These are phyloP conservation scores for Chelmon rostratus DNA, from an alignment of 2,797 vertebrate species.

Conservation along the genomic window DNA sequence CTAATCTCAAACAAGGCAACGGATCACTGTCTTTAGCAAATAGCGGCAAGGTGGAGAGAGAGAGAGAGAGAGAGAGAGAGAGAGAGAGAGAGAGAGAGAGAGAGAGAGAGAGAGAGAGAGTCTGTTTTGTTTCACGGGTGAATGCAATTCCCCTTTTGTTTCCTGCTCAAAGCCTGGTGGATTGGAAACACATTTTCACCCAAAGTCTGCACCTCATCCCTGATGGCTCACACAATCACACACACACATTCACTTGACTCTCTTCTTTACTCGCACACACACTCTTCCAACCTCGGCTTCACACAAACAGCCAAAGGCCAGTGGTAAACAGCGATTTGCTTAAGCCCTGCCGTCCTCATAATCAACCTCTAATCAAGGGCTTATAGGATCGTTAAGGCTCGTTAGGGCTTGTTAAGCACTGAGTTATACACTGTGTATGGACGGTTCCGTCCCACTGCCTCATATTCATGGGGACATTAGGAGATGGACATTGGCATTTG, in stretches of 20 bases:
- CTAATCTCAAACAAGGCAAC: slow-evolving; percentile 34
- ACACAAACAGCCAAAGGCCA: slow-evolving; percentile 54
- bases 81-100: slow-evolving; percentile 19
- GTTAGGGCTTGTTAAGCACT: slow-evolving; percentile 60
- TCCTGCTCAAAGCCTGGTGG: slow-evolving; percentile 63
- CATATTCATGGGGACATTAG: slow-evolving; percentile 61
- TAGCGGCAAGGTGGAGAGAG: slow-evolving; percentile 13
- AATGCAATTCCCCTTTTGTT: slow-evolving; percentile 67
- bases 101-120: neutral
- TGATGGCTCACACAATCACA: slow-evolving; percentile 38
- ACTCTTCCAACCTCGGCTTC: slow-evolving; percentile 3
- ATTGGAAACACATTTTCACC: slow-evolving; percentile 73
- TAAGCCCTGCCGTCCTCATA: slow-evolving; percentile 53
- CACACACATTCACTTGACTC: slow-evolving; percentile 3
- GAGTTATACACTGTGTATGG: slow-evolving; percentile 69
- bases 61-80: neutral
- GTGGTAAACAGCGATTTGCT: slow-evolving; percentile 64
- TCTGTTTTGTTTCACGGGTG: slow-evolving; percentile 67
- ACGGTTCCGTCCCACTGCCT: slow-evolving; percentile 48
- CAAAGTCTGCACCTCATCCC: slow-evolving; percentile 53
- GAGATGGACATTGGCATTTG: slow-evolving; percentile 68
- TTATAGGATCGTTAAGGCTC: slow-evolving; percentile 64
- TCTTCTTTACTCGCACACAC: slow-evolving; percentile 5
- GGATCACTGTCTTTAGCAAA: slow-evolving; percentile 55
- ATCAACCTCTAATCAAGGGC: slow-evolving; percentile 71